These are phyloP conservation scores for Clarias magur DNA, from an alignment of 2,113 vertebrate genomes.

Conservation along the genomic window DNA sequence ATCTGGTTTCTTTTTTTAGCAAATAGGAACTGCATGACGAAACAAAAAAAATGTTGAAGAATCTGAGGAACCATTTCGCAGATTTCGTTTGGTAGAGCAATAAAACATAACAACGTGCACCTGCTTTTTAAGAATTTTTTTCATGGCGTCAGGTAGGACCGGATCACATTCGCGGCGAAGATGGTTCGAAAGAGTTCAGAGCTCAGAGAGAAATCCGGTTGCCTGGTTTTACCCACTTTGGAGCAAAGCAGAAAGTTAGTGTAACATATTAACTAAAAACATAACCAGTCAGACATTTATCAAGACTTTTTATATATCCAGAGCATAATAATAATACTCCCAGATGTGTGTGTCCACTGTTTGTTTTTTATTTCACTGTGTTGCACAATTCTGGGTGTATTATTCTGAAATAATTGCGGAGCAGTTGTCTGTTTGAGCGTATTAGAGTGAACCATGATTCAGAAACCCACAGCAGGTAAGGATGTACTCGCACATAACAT, in stretches of 20 bases:
- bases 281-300: not conserved
- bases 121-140: not conserved
- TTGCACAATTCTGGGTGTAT: not conserved
- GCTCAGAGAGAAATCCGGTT: not conserved
- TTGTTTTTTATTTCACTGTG: not conserved
- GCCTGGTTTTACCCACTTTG: not conserved
- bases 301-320: not conserved
- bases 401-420: not conserved
- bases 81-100: not conserved
- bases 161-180: not conserved
- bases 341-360: not conserved
- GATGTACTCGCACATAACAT: not conserved
- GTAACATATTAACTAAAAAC: not conserved
- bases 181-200: not conserved
- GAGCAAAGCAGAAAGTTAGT: not conserved
- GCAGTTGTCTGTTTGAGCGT: not conserved
- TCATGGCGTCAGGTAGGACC: not conserved
- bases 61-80: not conserved
- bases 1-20: not conserved
- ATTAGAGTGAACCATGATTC: not conserved
- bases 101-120: constrained; percentile 21
- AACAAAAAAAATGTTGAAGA: not conserved
- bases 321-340: not conserved
- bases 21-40: not conserved
- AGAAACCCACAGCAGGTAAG: constrained; percentile 15